phyloP scores from a whole-genome alignment of 2,113 vertebrate species.

The Cryptoleucopteryx plumbea region DNA sequence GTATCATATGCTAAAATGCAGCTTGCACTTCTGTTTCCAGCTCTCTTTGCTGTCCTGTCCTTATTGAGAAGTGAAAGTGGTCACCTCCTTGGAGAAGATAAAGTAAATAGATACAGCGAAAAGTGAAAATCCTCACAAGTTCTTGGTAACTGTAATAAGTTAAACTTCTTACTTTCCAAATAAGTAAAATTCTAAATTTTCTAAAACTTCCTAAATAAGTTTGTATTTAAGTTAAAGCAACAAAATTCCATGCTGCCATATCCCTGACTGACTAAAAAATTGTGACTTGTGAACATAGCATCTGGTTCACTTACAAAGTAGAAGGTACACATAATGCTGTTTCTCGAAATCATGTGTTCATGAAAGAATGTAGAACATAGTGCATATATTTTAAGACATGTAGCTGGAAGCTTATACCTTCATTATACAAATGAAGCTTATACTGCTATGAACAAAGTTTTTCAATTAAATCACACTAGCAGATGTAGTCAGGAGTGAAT shows the following conservation, averaged over 20 bases:
- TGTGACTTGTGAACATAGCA: background rate
- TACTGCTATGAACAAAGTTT: background rate
- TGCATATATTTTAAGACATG: background rate
- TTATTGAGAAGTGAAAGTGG: background rate
- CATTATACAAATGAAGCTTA: too few relatives aligned
- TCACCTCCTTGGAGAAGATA: background rate
- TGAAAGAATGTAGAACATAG: background rate
- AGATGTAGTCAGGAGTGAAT: background rate
- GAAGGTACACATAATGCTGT: background rate
- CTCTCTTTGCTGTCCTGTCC: background rate
- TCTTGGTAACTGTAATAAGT: background rate
- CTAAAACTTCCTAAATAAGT: background rate
- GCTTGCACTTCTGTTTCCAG: background rate
- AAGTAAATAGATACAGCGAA: background rate
- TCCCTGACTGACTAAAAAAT: background rate
- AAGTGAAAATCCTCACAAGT: background rate
- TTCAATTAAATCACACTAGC: background rate
- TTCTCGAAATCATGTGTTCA: background rate
- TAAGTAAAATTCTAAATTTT: background rate
- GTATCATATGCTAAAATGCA: background rate
- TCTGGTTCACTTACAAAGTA: background rate
- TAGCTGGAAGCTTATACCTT: background rate
- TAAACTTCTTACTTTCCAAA: background rate
- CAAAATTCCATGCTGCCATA: background rate
- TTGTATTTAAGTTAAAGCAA: background rate